These are phyloP conservation scores for Acheta domesticus DNA, from an alignment of 2,888 invertebrate species.

Conservation along the genomic window DNA sequence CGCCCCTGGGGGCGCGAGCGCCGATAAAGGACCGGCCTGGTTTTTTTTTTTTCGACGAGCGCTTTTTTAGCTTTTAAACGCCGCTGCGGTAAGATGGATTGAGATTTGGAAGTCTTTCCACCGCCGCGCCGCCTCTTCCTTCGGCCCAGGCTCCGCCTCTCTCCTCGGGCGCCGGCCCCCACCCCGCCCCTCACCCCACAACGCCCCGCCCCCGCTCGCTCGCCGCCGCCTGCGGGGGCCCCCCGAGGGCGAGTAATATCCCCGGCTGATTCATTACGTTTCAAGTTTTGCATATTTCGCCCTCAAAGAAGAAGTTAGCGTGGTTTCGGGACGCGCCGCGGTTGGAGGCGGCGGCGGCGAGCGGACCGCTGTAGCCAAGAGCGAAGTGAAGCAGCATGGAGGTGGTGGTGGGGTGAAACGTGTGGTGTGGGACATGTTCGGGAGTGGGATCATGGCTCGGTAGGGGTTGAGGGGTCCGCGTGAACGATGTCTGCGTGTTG, in stretches of 20 bases:
- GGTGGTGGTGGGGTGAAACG: too few relatives aligned
- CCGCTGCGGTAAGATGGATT: conserved; percentile 18
- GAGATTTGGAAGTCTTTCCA: conserved; percentile 11
- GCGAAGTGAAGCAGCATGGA: too few relatives aligned
- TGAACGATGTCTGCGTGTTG: too few relatives aligned
- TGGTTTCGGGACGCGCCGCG: neutral
- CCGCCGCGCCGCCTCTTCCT: neutral
- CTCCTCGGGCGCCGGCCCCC: neutral
- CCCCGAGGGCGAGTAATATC: conserved; percentile 11
- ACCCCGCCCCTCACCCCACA: neutral
- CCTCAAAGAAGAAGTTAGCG: conserved; percentile 18
- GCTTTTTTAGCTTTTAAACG: conserved; percentile 18
- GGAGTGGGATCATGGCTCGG: too few relatives aligned
- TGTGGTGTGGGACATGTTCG: too few relatives aligned
- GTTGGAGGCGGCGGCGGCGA: neutral
- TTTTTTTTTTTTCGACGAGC: neutral
- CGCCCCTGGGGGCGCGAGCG: conserved; percentile 1
- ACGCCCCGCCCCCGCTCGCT: neutral
- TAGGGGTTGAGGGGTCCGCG: too few relatives aligned
- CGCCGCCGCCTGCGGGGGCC: neutral
- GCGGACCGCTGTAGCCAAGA: neutral
- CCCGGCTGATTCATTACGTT: conserved; percentile 18
- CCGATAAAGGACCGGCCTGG: neutral
- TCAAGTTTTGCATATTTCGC: conserved; percentile 18
- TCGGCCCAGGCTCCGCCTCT: conserved; percentile 1